Base-by-base conservation (phyloP, 2,113 vertebrate species). In the Ophthalmolycus amberensis region DNA sequence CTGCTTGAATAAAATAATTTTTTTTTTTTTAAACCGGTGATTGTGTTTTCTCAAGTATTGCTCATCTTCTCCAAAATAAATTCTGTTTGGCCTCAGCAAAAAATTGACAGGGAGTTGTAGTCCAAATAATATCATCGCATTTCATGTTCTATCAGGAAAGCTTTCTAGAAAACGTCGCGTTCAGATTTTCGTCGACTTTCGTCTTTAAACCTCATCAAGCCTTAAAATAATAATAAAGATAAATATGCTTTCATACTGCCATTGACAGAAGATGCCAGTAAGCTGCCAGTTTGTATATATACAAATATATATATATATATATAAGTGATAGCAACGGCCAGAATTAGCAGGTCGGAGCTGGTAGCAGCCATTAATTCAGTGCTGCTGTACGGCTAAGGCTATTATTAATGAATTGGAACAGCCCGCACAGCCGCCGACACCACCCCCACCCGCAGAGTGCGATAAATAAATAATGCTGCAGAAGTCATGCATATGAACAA, bases 401-500 rank as follows among this genome's bases (percentile, higher is more conserved):
- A 89, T 93, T 93, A 94, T 93, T 94, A 95, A 94, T 95, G 89
- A 93, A 91, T 90, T 91, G 89, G 89, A 91, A 79, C 67, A 88
- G 85, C 89, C 84, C 85, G 78, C 82, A 81, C 81, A 84, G 78
- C 78, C 74, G 40, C 82, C 77, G 42, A 70, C 77, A 50, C 62
- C 84, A 73, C 75, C 75, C 65, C 81, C 88, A 88, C 80, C 86
- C 89, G 85, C 90, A 78, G 91, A 91, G 90, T 56, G 88, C 90
- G 85, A 94, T 94, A 92, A 94, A 95, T 95, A 94, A 95, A 92
- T 95, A 91, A 94, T 92, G 91, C 65, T 73, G 90, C 42, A 91
- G 87, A 93, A 93, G 88, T 93, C 93, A 92, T 92, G 91, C 93
- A 94, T 94, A 92, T 93, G 90, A 94, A 92, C 91, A 93, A 92